Conservation (phyloP, 2,113 vertebrate genomes). For the Sylvilagus bachmani region DNA sequence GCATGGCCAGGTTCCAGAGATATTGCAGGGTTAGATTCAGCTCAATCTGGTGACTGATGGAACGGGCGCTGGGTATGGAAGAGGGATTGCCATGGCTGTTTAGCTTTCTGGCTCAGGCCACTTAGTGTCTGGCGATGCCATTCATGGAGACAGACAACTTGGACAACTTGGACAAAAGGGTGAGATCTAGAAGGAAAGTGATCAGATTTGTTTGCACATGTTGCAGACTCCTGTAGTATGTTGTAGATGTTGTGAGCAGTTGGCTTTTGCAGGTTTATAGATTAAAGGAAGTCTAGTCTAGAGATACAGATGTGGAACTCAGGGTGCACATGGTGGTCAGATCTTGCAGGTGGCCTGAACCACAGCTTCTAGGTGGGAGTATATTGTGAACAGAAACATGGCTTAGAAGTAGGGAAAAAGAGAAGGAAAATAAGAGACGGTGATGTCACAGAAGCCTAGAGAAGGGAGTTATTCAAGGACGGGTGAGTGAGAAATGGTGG, state of each 20-base stretch:
- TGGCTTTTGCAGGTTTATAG: neutral
- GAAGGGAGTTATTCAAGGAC: neutral
- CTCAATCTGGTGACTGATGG: neutral
- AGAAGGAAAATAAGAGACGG: neutral
- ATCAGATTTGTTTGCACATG: neutral
- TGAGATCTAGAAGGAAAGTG: neutral
- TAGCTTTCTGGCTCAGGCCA: slow-evolving; percentile 17
- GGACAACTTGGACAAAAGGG: neutral
- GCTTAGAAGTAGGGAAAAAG: neutral
- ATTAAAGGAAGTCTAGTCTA: neutral
- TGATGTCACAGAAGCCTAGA: neutral
- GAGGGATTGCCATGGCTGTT: neutral
- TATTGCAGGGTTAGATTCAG: neutral
- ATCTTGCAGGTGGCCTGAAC: neutral
- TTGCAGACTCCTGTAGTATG: neutral
- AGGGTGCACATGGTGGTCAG: neutral
- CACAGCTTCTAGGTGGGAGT: neutral
- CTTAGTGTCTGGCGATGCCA: neutral
- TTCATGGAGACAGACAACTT: neutral
- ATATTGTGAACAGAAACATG: neutral
- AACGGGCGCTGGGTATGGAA: neutral
- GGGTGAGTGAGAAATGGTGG: neutral
- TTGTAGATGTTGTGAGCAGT: neutral
- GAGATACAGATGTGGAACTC: neutral
- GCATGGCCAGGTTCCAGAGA: neutral